Evolutionary conservation across 2,797 vertebrate species (phyloP).

Genomic region (Crotalus adamanteus): DNA sequence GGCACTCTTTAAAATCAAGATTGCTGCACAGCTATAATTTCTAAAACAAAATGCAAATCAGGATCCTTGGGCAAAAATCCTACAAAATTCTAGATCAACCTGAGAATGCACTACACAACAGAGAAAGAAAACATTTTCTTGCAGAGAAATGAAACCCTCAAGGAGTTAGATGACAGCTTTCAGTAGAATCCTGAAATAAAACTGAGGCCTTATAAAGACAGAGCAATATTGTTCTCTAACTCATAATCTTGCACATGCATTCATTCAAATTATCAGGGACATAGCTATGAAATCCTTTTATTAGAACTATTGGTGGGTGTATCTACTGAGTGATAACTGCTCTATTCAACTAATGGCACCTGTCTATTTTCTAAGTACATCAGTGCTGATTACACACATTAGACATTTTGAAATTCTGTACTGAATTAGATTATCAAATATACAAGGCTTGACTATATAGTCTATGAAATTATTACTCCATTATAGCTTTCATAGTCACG

Average conservation of each 20-base stretch:
- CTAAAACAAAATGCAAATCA: background rate
- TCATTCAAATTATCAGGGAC: conserved; percentile 28
- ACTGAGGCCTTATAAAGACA: background rate
- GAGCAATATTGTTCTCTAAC: conserved; percentile 30
- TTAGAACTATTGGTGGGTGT: conserved; percentile 20
- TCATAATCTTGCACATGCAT: conserved; percentile 10
- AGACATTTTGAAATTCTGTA: conserved; percentile 21
- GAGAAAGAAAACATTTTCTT: background rate
- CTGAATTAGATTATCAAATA: background rate
- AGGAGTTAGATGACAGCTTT: background rate
- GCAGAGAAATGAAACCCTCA: background rate
- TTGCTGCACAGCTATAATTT: background rate
- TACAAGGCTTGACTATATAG: background rate
- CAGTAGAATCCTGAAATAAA: background rate
- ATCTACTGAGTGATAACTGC: background rate
- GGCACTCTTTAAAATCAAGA: background rate
- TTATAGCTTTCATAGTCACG: background rate
- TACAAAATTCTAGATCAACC: background rate
- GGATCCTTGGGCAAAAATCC: background rate
- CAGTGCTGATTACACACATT: background rate
- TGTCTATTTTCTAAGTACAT: conserved; percentile 26
- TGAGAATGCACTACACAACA: background rate
- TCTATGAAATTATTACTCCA: background rate
- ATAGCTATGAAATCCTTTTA: conserved; percentile 12
- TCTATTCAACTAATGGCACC: background rate